Base-by-base conservation (phyloP, 2,113 vertebrate species). In the Sylvietta virens region DNA sequence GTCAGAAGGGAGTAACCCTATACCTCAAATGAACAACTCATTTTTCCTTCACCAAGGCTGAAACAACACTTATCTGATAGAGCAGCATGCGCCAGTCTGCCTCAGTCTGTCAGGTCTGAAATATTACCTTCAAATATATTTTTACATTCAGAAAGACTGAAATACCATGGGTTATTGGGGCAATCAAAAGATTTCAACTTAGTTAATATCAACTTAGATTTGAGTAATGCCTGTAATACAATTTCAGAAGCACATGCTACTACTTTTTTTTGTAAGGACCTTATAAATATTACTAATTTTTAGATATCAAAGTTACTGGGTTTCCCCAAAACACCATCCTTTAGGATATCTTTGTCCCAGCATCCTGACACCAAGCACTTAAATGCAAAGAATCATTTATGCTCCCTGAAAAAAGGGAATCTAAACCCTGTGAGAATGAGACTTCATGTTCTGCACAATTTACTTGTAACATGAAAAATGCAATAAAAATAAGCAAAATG, bases 91-190 rank as follows among this genome's bases (percentile, higher is more conserved):
- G n/a, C 17, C 9, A 23, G 26, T 60, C 39, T 57, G 37, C 14
- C 45, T 57, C 67, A 53, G 13, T 33, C 70, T 65, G 42, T 23
- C 58, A 82, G 33, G 5, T 69, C 35, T 85, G 37, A 82, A 85
- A 90, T 7, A 65, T 31, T 64, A 11, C 8, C 5, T 67, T 62
- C 28, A 82, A 86, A 69, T 4, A 0, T 14, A 47, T 19, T 39
- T n/a, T 74, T 71, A 24, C 39, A 80, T 61, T 65, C 28, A n/a
- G 22, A 69, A 77, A 67, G 4, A 81, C 8, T 51, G 35, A 92
- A 71, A 90, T 24, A 42, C 2, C 40, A 5, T 40, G 5, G 3
- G 2, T 6, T 3, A 11, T 76, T 57, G 15, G 1, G 3, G 15
- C 35, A 33, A 39, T 11, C 0, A 6, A 69, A 64, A 72, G 0